Percentiles rank a stretch among this genome's conserved stretches.
phyloP scores from a whole-genome alignment of 2,113 vertebrate species.

The Gymnarchus niloticus region DNA sequence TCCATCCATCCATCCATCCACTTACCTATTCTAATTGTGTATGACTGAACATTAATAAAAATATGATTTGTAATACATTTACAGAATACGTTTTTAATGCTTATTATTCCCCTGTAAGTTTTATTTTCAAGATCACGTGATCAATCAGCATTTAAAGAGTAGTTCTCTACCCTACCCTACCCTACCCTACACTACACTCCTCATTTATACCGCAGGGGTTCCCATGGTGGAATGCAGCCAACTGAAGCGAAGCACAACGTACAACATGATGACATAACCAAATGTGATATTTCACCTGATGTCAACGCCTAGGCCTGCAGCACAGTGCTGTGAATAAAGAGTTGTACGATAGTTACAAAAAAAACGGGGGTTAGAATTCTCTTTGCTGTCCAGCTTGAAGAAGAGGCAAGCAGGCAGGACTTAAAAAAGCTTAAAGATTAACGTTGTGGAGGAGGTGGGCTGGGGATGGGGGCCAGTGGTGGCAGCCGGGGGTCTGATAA shows the following conservation, averaged over 20 bases:
- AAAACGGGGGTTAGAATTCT: constrained; percentile 65
- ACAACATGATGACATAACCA: neutral
- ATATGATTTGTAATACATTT: neutral
- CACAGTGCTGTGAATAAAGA: constrained; percentile 47
- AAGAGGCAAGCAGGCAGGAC: constrained; percentile 92
- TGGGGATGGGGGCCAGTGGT: neutral
- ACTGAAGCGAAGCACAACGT: neutral
- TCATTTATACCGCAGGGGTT: neutral
- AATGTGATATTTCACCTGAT: neutral
- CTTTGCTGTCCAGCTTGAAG: constrained; percentile 78
- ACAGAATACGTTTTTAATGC: too few relatives aligned
- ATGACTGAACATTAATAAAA: neutral
- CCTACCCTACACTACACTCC: too few relatives aligned
- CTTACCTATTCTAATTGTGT: neutral
- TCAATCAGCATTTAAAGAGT: too few relatives aligned
- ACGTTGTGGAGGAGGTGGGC: constrained; percentile 76
- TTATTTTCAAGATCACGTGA: too few relatives aligned
- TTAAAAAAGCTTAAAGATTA: constrained; percentile 91
- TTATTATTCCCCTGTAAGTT: too few relatives aligned
- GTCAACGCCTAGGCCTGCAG: neutral
- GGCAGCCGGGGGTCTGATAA: constrained; percentile 75
- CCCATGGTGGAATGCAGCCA: neutral
- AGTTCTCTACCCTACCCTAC: too few relatives aligned
- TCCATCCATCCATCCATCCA: too few relatives aligned
- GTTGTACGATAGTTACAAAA: constrained; percentile 65